Evolutionary conservation across 2,888 invertebrate genomes (phyloP), one percentile per base, ranked within the genome.

Genomic region (Eustalomyia histrio): DNA sequence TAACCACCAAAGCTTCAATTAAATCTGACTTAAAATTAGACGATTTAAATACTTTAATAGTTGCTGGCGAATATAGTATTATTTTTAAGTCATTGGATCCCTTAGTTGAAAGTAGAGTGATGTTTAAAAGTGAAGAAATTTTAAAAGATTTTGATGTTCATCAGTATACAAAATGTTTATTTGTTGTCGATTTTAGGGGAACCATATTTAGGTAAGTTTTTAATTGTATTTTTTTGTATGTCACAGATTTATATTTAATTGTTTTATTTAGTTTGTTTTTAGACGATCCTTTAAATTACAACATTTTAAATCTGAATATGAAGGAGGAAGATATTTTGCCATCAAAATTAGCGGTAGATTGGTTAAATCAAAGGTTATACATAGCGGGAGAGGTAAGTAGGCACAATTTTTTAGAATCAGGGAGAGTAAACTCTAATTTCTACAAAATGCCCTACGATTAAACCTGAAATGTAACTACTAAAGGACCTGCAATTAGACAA

Each of bases 291-390:
- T 65, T 57, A 7, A 84, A 85, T 68, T 84, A 84, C 35, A 84
- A 85, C 52, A 85, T 92, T 6, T 92, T 95, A 50, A 90, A 94
- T 0, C 91, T 92, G 2, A 92, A 94, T 0, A 91, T 92, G 57
- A 92, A 92, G 63, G 92, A 92, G 12, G 17, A 82, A 8, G 84
- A 92, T 63, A 94, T 94, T 87, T 92, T 92, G 76, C 95, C 96
- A 0, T 88, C 94, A 63, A 94, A 94, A 83, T 87, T 96, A 9
- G 95, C 96, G 1, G 93, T 97, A 0, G 98, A 98, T 90, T 98
- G 98, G 98, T 91, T 98, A 43, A 96, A 96, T 87, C 93, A 94
- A 79, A 94, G 95, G 76, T 91, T 98, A 2, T 98, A 97, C 86
- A 93, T 98, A 71, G 92, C 97, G 35, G 96, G 95, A 0, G 94